These are phyloP conservation scores for Nyctalus aviator DNA, from an alignment of 2,797 vertebrate species.

Conservation along the genomic window DNA sequence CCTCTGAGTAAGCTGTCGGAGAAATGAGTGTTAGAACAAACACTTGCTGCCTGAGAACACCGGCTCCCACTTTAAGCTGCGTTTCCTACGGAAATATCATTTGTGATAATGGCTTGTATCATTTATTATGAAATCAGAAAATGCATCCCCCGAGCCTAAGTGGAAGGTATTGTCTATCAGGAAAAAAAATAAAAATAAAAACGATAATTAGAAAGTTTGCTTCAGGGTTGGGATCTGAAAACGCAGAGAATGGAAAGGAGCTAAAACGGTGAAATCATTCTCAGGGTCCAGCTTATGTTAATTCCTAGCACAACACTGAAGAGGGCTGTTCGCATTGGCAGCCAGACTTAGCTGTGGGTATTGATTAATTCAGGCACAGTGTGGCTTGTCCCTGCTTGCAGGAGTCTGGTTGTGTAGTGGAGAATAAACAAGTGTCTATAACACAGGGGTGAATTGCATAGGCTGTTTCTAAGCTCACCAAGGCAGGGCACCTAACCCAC, in stretches of 20 bases:
- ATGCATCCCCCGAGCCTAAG: background rate
- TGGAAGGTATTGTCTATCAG: background rate
- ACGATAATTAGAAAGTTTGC: slow-evolving; percentile 41
- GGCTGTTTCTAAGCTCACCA: background rate
- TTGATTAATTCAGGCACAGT: background rate
- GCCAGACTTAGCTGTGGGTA: background rate
- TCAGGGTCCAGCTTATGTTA: background rate
- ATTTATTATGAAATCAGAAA: slow-evolving; percentile 53
- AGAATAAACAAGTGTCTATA: background rate
- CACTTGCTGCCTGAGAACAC: background rate
- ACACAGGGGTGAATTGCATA: background rate
- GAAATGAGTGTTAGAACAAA: background rate
- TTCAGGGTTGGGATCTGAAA: background rate
- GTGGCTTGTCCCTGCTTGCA: background rate
- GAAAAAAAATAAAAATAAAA: background rate
- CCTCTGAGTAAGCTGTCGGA: background rate
- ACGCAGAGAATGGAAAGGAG: background rate
- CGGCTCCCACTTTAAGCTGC: background rate
- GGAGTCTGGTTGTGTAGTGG: background rate
- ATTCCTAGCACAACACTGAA: background rate
- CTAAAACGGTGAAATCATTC: slow-evolving; percentile 36
- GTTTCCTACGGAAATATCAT: slow-evolving; percentile 26
- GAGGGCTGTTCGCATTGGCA: background rate
- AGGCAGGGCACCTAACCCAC: background rate
- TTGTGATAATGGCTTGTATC: slow-evolving; percentile 21